Conservation (phyloP, 2,113 vertebrate genomes). For the Ptyas mucosa region DNA sequence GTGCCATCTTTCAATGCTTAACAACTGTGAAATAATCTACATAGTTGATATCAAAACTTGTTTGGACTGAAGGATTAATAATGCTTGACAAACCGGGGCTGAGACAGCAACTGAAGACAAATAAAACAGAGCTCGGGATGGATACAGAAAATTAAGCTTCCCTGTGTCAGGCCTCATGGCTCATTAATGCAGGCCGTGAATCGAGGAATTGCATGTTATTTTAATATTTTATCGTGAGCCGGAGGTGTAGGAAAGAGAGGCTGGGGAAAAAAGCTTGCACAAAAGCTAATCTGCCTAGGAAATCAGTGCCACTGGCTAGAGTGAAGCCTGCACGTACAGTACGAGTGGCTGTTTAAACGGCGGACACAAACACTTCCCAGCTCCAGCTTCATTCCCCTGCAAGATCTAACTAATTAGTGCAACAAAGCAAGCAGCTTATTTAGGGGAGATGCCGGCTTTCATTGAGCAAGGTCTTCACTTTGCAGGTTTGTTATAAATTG, state of each 20-base stretch:
- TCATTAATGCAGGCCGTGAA: constrained; percentile 1
- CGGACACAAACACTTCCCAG: not conserved
- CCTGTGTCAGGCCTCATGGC: not conserved
- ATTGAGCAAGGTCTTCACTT: not conserved
- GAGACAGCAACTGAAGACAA: constrained; percentile 3
- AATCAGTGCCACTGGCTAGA: not conserved
- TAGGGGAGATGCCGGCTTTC: not conserved
- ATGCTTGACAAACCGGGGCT: constrained; percentile 2
- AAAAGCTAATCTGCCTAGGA: not conserved
- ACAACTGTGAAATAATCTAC: constrained; percentile 8
- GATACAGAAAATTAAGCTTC: not conserved
- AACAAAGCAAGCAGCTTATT: not conserved
- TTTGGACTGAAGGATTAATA: constrained; percentile 10
- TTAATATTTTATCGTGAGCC: constrained; percentile 2
- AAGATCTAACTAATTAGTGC: not conserved
- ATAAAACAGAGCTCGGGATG: not conserved
- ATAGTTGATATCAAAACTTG: constrained; percentile 1
- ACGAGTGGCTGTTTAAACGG: not conserved
- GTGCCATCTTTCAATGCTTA: not conserved
- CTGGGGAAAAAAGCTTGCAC: not conserved
- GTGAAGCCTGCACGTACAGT: not conserved
- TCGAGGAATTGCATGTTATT: constrained; percentile 16
- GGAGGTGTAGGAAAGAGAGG: not conserved
- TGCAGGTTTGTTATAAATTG: too few relatives aligned
- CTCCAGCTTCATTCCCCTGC: not conserved